Evolutionary conservation across 2,113 vertebrate genomes (phyloP).

Genomic region (Psilopsiagon aurifrons): DNA sequence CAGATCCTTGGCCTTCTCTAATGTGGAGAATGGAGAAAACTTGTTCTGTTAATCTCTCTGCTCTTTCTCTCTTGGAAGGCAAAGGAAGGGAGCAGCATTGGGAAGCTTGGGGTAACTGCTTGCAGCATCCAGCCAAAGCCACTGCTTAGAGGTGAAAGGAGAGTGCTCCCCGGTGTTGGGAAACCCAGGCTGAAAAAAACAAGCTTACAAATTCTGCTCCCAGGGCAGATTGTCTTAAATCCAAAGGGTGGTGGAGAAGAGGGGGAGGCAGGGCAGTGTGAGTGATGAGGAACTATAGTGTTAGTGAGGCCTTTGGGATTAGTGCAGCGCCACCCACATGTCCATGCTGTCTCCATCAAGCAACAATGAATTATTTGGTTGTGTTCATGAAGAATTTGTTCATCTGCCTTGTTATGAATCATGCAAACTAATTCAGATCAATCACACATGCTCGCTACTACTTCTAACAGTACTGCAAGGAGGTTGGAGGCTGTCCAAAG

Average conservation of each 20-base stretch:
- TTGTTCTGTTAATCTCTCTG: neutral
- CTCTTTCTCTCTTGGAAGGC: neutral
- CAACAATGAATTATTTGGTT: neutral
- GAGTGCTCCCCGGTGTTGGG: neutral
- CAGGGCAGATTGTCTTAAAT: neutral
- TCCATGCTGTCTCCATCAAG: neutral
- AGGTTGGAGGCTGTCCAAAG: constrained; percentile 9
- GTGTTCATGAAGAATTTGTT: neutral
- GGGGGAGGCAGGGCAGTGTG: neutral
- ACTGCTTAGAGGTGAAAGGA: neutral
- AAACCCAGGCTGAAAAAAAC: neutral
- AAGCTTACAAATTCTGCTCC: neutral
- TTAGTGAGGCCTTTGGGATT: neutral
- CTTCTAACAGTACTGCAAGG: neutral
- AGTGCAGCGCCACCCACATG: neutral
- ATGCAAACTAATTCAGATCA: neutral
- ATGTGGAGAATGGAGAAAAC: neutral
- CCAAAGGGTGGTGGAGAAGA: neutral
- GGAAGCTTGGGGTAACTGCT: neutral
- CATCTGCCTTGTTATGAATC: constrained; percentile 14
- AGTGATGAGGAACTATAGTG: neutral
- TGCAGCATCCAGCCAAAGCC: neutral
- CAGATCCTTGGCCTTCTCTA: neutral
- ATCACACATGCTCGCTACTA: neutral
- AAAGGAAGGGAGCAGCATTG: neutral